Evolutionary conservation across 2,797 vertebrate species (phyloP), one percentile per base, ranked within the genome.

Genomic region (Urophycis tenuis): DNA sequence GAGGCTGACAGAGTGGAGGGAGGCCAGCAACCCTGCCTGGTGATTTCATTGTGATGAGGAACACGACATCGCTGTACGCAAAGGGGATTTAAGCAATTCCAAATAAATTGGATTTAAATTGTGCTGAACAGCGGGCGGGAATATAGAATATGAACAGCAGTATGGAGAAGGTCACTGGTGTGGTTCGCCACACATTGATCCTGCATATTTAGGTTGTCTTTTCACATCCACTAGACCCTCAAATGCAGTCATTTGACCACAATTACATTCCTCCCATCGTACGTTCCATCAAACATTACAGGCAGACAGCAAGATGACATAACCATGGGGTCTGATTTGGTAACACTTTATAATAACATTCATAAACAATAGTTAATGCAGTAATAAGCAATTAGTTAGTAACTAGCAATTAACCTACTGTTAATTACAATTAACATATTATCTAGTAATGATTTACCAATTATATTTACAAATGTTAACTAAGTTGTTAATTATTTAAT

Each of bases 21-120:
- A 49, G 67, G 74, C 71, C 78, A 77, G 45, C 79, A 84, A 91
- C 83, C 81, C 83, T 85, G 84, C 83, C 88, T 81, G 72, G 11
- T 85, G 84, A 89, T 91, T 90, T 89, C 81, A 87, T 80, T 84
- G 79, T 60, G 30, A 86, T 91, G 89, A 92, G 83, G 89, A 88
- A 89, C 80, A 83, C 74, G 75, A 84, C 75, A 84, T 75, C 78
- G 78, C 77, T 88, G 77, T 85, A 83, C 86, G 81, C 78, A 85
- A 83, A 79, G 74, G 75, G 75, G 85, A 88, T 79, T 34, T 78
- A 41, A 87, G 79, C 79, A 70, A 87, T 85, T 84, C 89, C 78
- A 82, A 87, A 88, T 86, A 83, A 74, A 85, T 71, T 76, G 76
- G 84, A 86, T 85, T 76, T 77, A 87, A 81, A 79, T 83, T 78